Conservation (phyloP, 2,113 vertebrate species). For the Electrona antarctica region DNA sequence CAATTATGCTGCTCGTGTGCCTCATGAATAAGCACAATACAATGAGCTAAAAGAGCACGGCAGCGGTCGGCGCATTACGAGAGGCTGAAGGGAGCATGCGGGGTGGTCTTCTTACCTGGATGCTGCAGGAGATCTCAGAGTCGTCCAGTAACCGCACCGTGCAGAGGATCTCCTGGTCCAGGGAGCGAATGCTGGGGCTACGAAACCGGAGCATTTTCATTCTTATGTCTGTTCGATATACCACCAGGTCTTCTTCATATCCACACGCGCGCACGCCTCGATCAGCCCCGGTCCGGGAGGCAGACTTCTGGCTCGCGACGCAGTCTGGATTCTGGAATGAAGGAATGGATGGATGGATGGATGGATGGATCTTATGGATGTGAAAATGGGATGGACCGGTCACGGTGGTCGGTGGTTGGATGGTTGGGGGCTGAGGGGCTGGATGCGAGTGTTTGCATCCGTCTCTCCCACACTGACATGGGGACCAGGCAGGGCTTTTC, state of each 20-base stretch:
- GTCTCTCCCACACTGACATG: conserved; percentile 54
- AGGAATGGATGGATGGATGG: conserved; percentile 20
- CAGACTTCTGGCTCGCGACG: too few species aligned
- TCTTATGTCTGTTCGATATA: conserved; percentile 72
- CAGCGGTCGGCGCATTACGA: background rate
- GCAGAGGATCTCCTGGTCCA: conserved; percentile 90
- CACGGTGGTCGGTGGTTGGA: conserved; percentile 13
- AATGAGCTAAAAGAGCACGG: background rate
- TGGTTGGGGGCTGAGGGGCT: conserved; percentile 30
- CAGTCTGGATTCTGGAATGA: too few species aligned
- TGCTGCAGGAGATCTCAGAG: conserved; percentile 91
- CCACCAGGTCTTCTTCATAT: conserved; percentile 71
- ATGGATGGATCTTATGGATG: conserved; percentile 14
- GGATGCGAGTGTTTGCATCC: conserved; percentile 58
- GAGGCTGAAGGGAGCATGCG: background rate
- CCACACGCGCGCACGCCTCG: conserved; percentile 40
- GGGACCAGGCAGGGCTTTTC: conserved; percentile 41
- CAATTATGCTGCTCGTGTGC: background rate
- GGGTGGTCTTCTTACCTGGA: conserved; percentile 82
- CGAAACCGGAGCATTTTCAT: conserved; percentile 96
- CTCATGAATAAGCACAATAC: background rate
- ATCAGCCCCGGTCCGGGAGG: background rate
- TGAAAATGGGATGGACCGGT: too few species aligned
- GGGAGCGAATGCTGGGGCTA: conserved; percentile 90
- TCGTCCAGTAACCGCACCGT: conserved; percentile 93